Conservation (phyloP, 2,888 invertebrate species). For the Erebia palarica region DNA sequence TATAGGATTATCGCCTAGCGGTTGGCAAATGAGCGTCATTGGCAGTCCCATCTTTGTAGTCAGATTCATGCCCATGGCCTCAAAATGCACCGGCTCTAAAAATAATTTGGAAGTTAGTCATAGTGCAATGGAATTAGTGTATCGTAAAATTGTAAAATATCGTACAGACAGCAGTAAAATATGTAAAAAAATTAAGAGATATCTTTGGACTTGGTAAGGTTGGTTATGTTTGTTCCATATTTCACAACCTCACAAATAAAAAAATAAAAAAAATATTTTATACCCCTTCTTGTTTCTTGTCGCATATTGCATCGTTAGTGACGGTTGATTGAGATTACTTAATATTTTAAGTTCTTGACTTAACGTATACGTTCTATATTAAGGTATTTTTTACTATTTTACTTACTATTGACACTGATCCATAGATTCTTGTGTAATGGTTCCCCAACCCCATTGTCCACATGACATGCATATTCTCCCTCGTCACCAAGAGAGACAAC, state of each 20-base stretch:
- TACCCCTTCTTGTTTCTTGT: too few relatives aligned
- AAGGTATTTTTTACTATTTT: neutral
- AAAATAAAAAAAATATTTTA: too few relatives aligned
- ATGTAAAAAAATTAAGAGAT: too few relatives aligned
- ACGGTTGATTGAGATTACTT: too few relatives aligned
- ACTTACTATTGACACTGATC: constrained; percentile 80
- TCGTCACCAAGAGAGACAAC: constrained; percentile 74
- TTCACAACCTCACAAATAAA: too few relatives aligned
- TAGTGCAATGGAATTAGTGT: neutral
- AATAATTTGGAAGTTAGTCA: constrained; percentile 42
- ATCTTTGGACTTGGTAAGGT: too few relatives aligned
- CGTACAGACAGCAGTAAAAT: too few relatives aligned
- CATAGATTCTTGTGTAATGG: constrained; percentile 72
- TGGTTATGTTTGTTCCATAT: too few relatives aligned
- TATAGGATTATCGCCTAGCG: constrained; percentile 92
- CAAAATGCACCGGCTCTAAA: constrained; percentile 90
- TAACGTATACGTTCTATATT: too few relatives aligned
- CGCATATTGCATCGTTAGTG: too few relatives aligned
- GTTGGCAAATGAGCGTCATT: constrained; percentile 87
- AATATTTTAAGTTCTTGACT: too few relatives aligned
- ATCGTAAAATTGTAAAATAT: too few relatives aligned
- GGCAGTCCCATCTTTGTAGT: constrained; percentile 89
- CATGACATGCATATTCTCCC: constrained; percentile 76
- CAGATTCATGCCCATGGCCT: constrained; percentile 86
- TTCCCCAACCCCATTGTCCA: constrained; percentile 76